Percentiles rank a stretch among this genome's conserved stretches.
phyloP scores from a whole-genome alignment of 2,888 invertebrate species.

The Antheraea assamensis region DNA sequence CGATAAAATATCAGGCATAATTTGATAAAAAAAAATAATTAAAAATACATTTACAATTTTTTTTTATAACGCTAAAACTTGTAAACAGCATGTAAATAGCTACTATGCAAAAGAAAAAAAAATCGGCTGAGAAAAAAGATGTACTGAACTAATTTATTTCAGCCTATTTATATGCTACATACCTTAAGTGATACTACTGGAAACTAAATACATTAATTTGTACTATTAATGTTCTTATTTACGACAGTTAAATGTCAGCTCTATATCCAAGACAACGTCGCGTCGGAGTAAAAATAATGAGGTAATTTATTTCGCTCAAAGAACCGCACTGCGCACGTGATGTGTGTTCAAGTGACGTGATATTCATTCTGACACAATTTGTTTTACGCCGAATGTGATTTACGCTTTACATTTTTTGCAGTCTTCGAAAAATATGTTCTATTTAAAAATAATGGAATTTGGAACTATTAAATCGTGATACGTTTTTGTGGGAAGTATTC shows the following conservation, averaged over 20 bases:
- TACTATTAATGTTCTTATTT: background rate
- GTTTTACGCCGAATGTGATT: background rate
- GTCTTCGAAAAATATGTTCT: background rate
- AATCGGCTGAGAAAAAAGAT: no score
- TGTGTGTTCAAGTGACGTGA: constrained; percentile 8
- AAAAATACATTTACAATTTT: no score
- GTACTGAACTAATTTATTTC: no score
- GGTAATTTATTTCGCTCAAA: constrained; percentile 14
- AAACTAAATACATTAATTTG: background rate
- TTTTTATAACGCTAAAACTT: no score
- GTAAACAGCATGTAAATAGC: no score
- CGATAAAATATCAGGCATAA: no score
- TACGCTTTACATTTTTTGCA: background rate
- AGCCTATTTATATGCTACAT: background rate
- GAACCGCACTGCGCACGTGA: constrained; percentile 2
- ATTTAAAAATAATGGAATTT: no score
- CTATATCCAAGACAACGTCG: background rate
- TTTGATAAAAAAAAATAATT: no score
- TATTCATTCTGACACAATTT: background rate
- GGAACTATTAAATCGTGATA: no score
- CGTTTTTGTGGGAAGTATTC: no score
- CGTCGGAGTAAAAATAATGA: constrained; percentile 14
- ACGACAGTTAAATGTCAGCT: background rate
- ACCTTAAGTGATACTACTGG: background rate
- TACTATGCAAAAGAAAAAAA: no score